A percentile compares a stretch with the other conserved stretches of the same genome.
These are phyloP conservation scores for Poeciliopsis infans DNA, from an alignment of 2,797 vertebrate genomes.

Conservation along the genomic window DNA sequence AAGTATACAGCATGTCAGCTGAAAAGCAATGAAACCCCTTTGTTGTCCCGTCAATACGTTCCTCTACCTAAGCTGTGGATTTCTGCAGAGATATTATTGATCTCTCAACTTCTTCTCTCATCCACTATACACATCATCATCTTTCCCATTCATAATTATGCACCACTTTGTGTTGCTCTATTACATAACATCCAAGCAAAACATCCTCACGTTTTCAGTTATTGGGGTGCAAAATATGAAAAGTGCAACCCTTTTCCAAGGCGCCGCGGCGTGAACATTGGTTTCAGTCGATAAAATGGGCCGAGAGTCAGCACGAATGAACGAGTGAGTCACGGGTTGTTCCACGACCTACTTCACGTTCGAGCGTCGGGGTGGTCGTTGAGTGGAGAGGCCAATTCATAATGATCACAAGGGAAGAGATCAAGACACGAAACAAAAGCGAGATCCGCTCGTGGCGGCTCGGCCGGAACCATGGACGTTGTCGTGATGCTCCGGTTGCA, in stretches of 20 bases:
- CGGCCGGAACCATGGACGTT: constrained; percentile 47
- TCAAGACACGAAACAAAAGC: constrained; percentile 31
- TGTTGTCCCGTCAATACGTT: not conserved
- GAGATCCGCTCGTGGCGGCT: constrained; percentile 29
- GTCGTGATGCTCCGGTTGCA: constrained; percentile 52
- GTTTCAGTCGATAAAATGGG: constrained; percentile 25
- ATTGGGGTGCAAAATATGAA: not conserved
- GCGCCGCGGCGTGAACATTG: not conserved
- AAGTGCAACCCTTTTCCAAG: not conserved
- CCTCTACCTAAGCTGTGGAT: not conserved
- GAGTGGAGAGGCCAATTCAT: constrained; percentile 51
- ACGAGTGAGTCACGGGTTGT: constrained; percentile 51
- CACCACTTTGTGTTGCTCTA: not conserved
- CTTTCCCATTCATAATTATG: not conserved
- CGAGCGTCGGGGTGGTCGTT: constrained; percentile 50
- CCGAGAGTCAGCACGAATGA: constrained; percentile 21
- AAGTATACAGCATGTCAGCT: not conserved
- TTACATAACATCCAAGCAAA: not conserved
- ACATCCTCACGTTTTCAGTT: not conserved
- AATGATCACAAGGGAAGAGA: constrained; percentile 40
- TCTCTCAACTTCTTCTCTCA: not conserved
- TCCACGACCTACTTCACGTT: constrained; percentile 63
- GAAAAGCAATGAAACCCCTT: not conserved
- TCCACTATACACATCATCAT: not conserved
- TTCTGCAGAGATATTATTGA: not conserved